Evolutionary conservation across 2,888 invertebrate species (phyloP), one percentile per base, ranked within the genome.

Genomic region (Himalopsyche anomala): DNA sequence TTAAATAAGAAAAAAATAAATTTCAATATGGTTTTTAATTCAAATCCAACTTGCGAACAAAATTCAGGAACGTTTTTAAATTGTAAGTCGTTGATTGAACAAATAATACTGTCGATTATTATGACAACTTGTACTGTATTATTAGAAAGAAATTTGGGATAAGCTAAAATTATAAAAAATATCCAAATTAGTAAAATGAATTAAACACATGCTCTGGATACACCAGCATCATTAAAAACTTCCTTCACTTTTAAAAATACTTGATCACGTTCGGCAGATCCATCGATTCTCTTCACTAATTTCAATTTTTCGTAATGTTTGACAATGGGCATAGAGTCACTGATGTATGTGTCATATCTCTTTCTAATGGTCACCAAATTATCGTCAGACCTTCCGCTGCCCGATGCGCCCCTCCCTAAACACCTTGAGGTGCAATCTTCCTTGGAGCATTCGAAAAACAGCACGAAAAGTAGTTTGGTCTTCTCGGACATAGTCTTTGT

Each of bases 321-420:
- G 84, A 99, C 96, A 88, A 99, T 98, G 0, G 99, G 98, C 94
- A 97, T 94, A 0, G 99, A 98, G 90, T 97, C 97, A 87, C 95
- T 95, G 40, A 95, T 91, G 90, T 98, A 98, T 0, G 98, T 99
- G 89, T 95, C 94, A 89, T 98, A 97, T 87, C 99, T 94, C 90
- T 98, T 98, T 89, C 95, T 95, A 80, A 99, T 92, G 89, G 96
- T 96, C 69, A 98, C 98, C 79, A 95, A 91, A 90, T 99, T 99
- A 91, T 99, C 99, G 91, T 99, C 99, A 1, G 96, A 94, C 15
- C 99, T 95, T 0, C 99, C 99, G 91, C 98, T 98, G 81, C 97
- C 98, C 80, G 95, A 95, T 82, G 96, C 96, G 0, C 99, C 99
- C 87, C 99, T 95, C 5, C 94, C 94, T 84, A 99, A 90, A 91